Evolutionary conservation across 2,888 invertebrate species (phyloP).

Genomic region (Caenorhabditis plicata): DNA sequence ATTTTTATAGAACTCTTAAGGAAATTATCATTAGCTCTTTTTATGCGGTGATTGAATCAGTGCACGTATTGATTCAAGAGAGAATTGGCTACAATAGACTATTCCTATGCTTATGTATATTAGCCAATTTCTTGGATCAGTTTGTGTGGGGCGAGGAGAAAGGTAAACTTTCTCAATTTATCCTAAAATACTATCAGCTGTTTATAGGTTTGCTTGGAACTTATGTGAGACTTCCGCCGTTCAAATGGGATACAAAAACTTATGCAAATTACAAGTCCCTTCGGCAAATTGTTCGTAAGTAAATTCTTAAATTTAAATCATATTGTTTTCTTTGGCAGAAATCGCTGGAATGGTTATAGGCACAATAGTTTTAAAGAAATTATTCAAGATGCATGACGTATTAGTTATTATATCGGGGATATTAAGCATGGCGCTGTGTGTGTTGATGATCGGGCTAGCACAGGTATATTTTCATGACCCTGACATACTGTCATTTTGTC

Average conservation of each 20-base stretch:
- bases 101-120: slow-evolving; percentile 53
- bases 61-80: no score
- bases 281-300: slow-evolving; percentile 53
- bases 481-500: no score
- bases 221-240: slow-evolving; percentile 55
- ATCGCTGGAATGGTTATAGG: slow-evolving; percentile 58
- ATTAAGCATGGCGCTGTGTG: slow-evolving; percentile 47
- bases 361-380: slow-evolving; percentile 51
- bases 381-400: slow-evolving; percentile 52
- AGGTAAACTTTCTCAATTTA: slow-evolving; percentile 25
- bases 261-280: slow-evolving; percentile 56
- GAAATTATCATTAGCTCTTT: slow-evolving; percentile 41
- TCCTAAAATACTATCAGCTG: no score
- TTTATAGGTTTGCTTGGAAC: slow-evolving; percentile 52
- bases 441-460: slow-evolving; percentile 56
- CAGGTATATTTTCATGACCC: slow-evolving; percentile 40
- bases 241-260: slow-evolving; percentile 54
- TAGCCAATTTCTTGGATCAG: slow-evolving; percentile 57
- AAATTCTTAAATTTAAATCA: not conserved
- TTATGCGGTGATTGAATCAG: slow-evolving; percentile 44
- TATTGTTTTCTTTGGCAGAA: slow-evolving; percentile 36
- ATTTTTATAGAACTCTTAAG: slow-evolving; percentile 16
- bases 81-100: slow-evolving; percentile 43
- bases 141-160: slow-evolving; percentile 62
- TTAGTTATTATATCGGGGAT: slow-evolving; percentile 53